Conservation (phyloP, 2,797 vertebrate species). For the Hipposideros larvatus region DNA sequence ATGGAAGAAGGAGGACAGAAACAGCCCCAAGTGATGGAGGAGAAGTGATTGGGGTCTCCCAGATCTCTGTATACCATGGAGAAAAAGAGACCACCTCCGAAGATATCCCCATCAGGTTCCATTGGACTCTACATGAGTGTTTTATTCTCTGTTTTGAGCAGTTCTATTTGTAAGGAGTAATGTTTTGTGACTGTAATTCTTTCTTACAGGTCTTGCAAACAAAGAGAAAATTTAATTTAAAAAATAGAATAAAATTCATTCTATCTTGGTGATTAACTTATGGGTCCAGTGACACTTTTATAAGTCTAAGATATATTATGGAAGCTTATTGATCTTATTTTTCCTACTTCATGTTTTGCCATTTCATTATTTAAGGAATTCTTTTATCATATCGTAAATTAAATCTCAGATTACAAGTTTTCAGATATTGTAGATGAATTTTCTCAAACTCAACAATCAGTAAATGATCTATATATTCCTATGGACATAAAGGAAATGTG, state of each 20-base stretch:
- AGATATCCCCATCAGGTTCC: not conserved
- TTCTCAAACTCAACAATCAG: conserved; percentile 41
- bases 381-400: not conserved
- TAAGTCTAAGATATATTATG: not conserved
- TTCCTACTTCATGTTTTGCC: not conserved
- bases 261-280: not conserved
- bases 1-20: not conserved
- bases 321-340: not conserved
- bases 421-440: not conserved
- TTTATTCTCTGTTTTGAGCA: conserved; percentile 10
- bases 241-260: conserved; percentile 2
- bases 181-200: not conserved
- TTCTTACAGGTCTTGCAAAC: not conserved
- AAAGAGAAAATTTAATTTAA: not conserved
- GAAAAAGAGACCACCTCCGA: not conserved
- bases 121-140: not conserved
- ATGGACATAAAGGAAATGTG: conserved; percentile 15
- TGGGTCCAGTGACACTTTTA: not conserved
- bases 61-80: not conserved
- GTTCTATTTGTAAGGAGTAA: not conserved
- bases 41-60: not conserved
- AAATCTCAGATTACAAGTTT: conserved; percentile 21
- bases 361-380: conserved; percentile 24
- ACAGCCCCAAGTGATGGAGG: not conserved
- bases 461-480: conserved; percentile 5